Evolutionary conservation across 2,888 invertebrate genomes (phyloP).

Genomic region (Spodoptera exigua): DNA sequence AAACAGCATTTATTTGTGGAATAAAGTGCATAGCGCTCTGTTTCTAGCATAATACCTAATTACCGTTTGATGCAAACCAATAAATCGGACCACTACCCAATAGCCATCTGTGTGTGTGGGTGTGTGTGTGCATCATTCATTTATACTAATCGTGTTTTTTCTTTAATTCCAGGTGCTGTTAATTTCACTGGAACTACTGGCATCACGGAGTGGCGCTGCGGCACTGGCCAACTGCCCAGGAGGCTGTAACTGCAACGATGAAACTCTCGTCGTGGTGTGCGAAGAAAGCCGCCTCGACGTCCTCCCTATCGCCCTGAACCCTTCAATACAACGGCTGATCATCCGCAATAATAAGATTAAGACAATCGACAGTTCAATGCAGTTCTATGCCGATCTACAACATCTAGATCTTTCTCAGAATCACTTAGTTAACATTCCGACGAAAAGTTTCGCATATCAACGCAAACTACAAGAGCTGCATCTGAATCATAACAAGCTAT

Average conservation of each 20-base stretch:
- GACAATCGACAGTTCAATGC: conserved; percentile 96
- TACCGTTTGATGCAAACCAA: conserved; percentile 30
- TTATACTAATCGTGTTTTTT: conserved; percentile 34
- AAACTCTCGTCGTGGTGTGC: conserved; percentile 95
- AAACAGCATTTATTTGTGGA: conserved; percentile 56
- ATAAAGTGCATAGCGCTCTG: conserved; percentile 42
- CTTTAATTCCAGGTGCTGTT: conserved; percentile 80
- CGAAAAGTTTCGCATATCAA: conserved; percentile 94
- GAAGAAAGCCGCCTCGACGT: conserved; percentile 96
- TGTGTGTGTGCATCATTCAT: too few relatives aligned
- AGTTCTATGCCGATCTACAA: conserved; percentile 96
- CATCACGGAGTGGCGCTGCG: conserved; percentile 82
- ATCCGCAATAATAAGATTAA: conserved; percentile 96
- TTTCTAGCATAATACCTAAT: conserved; percentile 52
- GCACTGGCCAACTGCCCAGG: conserved; percentile 94
- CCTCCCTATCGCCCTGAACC: conserved; percentile 96
- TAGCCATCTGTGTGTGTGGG: too few relatives aligned
- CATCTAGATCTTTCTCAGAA: conserved; percentile 96
- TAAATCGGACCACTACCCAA: background rate
- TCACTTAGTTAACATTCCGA: conserved; percentile 94
- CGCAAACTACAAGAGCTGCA: conserved; percentile 95
- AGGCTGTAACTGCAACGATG: conserved; percentile 96
- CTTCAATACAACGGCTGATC: conserved; percentile 95
- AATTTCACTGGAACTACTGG: conserved; percentile 77
- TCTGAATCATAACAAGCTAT: conserved; percentile 95